Evolutionary conservation across 2,888 invertebrate species (phyloP), one percentile per base, ranked within the genome.

Genomic region (Apamea epomidion): DNA sequence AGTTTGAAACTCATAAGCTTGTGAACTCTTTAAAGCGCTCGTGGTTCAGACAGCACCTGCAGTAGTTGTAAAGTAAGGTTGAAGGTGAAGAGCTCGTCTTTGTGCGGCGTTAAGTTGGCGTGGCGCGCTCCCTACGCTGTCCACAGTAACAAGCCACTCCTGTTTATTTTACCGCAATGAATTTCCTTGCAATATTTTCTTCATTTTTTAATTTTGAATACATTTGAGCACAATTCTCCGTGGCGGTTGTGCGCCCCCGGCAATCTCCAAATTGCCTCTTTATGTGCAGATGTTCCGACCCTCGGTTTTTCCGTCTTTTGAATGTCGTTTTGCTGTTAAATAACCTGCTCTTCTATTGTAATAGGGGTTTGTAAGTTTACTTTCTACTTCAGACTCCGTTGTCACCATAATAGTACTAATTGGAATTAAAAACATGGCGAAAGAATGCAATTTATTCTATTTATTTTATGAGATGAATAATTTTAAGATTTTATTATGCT

Each of bases 261-360:
- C 97, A 97, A 97, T 97, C 95, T 96, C 95, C 96, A 97, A 97
- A 97, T 97, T 97, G 97, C 97, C 97, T 97, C 96, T 97, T 97
- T 97, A 96, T 97, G 96, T 96, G 95, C 96, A 96, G 97, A 97
- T 96, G 96, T 96, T 96, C 95, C 97, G 93, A 96, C 96, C 96
- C 96, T 95, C 96, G 95, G 95, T 95, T 96, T 96, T 97, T 95
- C 96, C 96, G 95, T 96, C 96, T 96, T 96, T 97, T 96, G 96
- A 97, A 96, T 97, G 97, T 97, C 97, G 95, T 96, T 97, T 96
- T 95, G 95, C 96, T 95, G 96, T 95, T 96, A 96, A 96, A 96
- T 96, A 97, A 96, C 95, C 94, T 95, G 95, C 94, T 95, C 94
- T 95, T 94, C 95, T 95, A 96, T 96, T 95, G 94, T 96, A 95